Base-by-base conservation (phyloP, 2,888 invertebrate species). In the Dynastes hyllus region DNA sequence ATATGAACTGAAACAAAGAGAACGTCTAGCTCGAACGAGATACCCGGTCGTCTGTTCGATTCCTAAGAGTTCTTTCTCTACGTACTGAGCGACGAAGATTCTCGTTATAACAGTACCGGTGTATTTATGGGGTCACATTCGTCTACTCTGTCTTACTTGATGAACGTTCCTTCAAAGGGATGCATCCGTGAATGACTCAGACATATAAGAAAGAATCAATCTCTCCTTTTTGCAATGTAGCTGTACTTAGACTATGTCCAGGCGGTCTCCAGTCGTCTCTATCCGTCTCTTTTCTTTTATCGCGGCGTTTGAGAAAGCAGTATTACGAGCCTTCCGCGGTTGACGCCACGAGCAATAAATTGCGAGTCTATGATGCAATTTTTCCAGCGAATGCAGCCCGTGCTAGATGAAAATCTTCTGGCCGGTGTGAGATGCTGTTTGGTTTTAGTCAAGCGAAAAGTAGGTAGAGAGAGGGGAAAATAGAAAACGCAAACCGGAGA, bases 311-410 rank as follows among this genome's bases (percentile, higher is more conserved):
- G 27, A 13, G 22, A 61, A 29, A 61, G 50, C 50, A n/a, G 69
- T 27, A 69, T 69, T 69, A 69, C 69, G 2, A 40, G 8, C 69
- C 69, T 50, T 61, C 61, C 27, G 8, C 29, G 29, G 61, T 4
- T 27, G 69, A 45, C 22, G 16, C 51, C 51, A 27, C 69, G 71
- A 16, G 58, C 58, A 58, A 71, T 71, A 71, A 71, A 71, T 71
- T 71, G 37, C 13, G 58, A 58, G 71, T 71, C 71, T 55, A 58
- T 58, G 55, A 71, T 32, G 58, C 71, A 58, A 71, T 71, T 71
- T 58, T 71, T 71, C 71, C 67, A 55, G 9, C 45, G 69, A 69
- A 69, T 69, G 69, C 69, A 69, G 50, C 45, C 37, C 50, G 22
- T 16, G 9, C 40, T 11, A 69, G 50, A 45, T 69, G 29, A 50